A percentile compares a stretch with the other conserved stretches of the same genome.
These are phyloP conservation scores for Urocolius indicus DNA, from an alignment of 2,113 vertebrate genomes.

Conservation along the genomic window DNA sequence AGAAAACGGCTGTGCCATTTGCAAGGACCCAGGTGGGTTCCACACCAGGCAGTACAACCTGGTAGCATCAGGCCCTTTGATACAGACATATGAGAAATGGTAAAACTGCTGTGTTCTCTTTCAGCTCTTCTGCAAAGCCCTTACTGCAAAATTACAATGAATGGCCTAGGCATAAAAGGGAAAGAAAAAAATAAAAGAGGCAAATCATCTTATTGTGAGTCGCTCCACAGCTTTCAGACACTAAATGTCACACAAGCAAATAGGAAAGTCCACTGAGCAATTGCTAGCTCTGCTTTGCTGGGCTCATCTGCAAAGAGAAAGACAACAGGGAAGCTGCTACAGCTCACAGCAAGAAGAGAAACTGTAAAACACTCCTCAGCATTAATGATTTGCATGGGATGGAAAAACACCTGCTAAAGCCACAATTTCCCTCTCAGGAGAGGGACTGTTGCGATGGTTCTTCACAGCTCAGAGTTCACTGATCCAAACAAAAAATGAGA, in stretches of 20 bases:
- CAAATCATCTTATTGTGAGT: neutral
- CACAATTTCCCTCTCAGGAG: too few species aligned
- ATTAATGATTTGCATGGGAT: neutral
- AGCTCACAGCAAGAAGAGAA: fast-evolving
- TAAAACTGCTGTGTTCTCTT: too few species aligned
- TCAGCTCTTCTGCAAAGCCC: too few species aligned
- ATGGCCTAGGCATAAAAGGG: too few species aligned
- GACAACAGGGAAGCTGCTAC: neutral
- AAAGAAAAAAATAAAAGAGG: too few species aligned
- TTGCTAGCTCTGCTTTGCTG: fast-evolving
- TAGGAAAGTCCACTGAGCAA: too few species aligned
- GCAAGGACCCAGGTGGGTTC: too few species aligned
- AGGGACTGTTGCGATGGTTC: fast-evolving
- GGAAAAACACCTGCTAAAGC: neutral
- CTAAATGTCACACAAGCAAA: too few species aligned
- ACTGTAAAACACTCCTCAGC: fast-evolving
- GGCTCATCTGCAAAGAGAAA: neutral
- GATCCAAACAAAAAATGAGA: fast-evolving
- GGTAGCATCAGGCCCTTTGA: neutral
- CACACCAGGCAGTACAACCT: too few species aligned
- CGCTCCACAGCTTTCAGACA: too few species aligned
- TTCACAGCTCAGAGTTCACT: too few species aligned
- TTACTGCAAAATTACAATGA: too few species aligned
- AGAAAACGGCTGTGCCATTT: neutral
- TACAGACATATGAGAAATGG: fast-evolving